Base-by-base conservation (phyloP, 2,888 invertebrate genomes). In the Sturmia bella region DNA sequence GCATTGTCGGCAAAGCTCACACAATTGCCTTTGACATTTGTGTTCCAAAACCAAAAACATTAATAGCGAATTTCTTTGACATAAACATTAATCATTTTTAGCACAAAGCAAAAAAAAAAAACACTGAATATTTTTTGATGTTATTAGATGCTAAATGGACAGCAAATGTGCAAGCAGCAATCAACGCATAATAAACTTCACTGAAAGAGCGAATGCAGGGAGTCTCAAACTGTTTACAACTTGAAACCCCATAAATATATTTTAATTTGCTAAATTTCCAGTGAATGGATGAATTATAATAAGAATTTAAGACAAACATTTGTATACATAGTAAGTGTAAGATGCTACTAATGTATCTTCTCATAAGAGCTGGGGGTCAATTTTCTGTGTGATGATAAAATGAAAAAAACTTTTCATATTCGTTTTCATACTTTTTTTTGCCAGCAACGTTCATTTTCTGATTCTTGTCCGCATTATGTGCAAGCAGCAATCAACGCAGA, bases 1-100 rank as follows among this genome's bases (percentile, higher is more conserved):
- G 32, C 70, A 61, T 68, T 76, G 73, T 73, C 61, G 57, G 75
- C 70, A 48, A 37, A 73, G 64, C 27, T 68, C 9, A 21, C 43
- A 73, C 50, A 73, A 56, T 27, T 64, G 63, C 43, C 57, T 74
- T 73, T 56, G 74, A 56, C 41, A 45, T 73, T 50, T 59, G n/a
- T 59, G 69, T 59, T 59, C 21, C 45, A 39, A 56, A 56, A 72
- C 11, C 15, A 57, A 57, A 48, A 66, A 24, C 54, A 48, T 73
- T 78, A 66, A 78, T 74, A 63, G 64, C 39, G 45, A 83, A 83
- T 79, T 79, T 83, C 79, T 83, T 68, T 57, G 73, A 69, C 69
- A 59, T 43, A 27, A 77, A 52, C 59, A 76, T 83, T 79, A 79
- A 83, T 79, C 63, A 72, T 79, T 77, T 81, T 73, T 57, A 77